A percentile compares a stretch with the other conserved stretches of the same genome.
phyloP scores from a whole-genome alignment of 2,888 invertebrate genomes.

The Orthonevra nobilis region DNA sequence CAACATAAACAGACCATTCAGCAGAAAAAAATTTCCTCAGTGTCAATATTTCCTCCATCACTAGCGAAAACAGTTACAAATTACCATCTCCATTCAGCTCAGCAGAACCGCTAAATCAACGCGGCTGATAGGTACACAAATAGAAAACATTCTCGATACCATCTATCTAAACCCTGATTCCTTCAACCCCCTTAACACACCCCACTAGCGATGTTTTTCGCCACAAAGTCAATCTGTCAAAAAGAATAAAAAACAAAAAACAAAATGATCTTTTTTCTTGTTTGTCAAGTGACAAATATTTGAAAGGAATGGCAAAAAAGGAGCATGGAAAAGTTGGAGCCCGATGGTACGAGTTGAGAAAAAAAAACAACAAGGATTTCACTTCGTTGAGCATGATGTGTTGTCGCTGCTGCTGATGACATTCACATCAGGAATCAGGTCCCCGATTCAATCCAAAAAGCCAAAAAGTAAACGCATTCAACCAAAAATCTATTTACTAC shows the following conservation, averaged over 20 bases:
- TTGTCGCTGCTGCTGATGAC: slow-evolving; percentile 47
- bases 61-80: slow-evolving; percentile 35
- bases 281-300: slow-evolving; percentile 68
- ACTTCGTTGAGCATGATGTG: slow-evolving; percentile 57
- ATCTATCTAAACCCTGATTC: slow-evolving; percentile 45
- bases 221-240: slow-evolving; percentile 68
- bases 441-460: slow-evolving; percentile 58
- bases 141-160: slow-evolving; percentile 62
- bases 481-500: slow-evolving; percentile 67
- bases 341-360: not conserved
- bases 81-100: slow-evolving; percentile 67
- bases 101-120: slow-evolving; percentile 67
- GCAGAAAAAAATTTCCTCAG: slow-evolving; percentile 36
- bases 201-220: slow-evolving; percentile 13
- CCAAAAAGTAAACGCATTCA: slow-evolving; percentile 69
- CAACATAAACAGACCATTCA: slow-evolving; percentile 66
- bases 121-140: slow-evolving; percentile 67
- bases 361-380: slow-evolving; percentile 52
- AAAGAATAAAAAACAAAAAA: slow-evolving; percentile 12
- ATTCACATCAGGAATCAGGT: slow-evolving; percentile 38
- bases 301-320: slow-evolving; percentile 33
- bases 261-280: too few relatives aligned
- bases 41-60: slow-evolving; percentile 53
- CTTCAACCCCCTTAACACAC: not conserved
- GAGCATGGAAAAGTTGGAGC: slow-evolving; percentile 1